These are phyloP conservation scores for Murina feae DNA, from an alignment of 2,113 vertebrate genomes.

Conservation along the genomic window DNA sequence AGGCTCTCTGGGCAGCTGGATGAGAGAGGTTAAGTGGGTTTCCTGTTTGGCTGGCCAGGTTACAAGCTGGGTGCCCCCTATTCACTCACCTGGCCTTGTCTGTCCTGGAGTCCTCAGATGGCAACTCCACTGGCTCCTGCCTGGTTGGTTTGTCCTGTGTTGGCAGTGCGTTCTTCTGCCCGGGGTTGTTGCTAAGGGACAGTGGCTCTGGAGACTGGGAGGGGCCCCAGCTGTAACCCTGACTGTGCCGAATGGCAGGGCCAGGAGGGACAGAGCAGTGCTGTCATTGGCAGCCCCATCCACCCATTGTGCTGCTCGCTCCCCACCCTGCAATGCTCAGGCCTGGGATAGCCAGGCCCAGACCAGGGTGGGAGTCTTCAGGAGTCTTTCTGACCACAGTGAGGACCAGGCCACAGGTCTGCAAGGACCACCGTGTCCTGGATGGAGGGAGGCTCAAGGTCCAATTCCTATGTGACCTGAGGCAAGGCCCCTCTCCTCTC, in stretches of 20 bases:
- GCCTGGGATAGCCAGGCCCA: background rate
- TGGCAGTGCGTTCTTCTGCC: background rate
- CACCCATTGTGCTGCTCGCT: accelerated
- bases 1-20: background rate
- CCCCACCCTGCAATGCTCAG: background rate
- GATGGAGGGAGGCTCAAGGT: background rate
- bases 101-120: background rate
- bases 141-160: accelerated
- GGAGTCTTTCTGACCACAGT: background rate
- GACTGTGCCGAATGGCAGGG: background rate
- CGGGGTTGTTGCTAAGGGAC: slow-evolving; percentile 52
- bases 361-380: too few species aligned
- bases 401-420: background rate
- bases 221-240: slow-evolving; percentile 24
- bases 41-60: accelerated
- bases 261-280: background rate
- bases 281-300: too few species aligned
- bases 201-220: slow-evolving; percentile 34
- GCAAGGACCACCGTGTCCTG: background rate
- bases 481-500: background rate
- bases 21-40: background rate
- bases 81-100: background rate
- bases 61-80: accelerated
- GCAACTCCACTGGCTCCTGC: background rate
- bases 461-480: background rate